These are phyloP conservation scores for Nycticorax nycticorax DNA, from an alignment of 2,113 vertebrate species.

Conservation along the genomic window DNA sequence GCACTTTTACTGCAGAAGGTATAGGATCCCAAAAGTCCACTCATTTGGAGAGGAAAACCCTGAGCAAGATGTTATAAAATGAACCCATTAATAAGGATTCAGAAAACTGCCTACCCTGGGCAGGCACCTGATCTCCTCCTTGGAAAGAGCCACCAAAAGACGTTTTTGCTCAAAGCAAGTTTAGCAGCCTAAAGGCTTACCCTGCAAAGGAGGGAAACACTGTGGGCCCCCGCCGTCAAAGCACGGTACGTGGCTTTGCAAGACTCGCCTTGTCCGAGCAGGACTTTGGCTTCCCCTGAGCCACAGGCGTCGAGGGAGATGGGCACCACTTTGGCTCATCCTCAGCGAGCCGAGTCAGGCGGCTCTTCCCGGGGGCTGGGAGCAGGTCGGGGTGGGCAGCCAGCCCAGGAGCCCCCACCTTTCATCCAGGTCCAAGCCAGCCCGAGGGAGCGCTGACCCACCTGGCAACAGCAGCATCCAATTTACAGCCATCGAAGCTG, in stretches of 20 bases:
- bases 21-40: neutral
- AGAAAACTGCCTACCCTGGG: neutral
- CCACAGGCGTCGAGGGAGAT: neutral
- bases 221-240: fast-evolving
- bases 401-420: neutral
- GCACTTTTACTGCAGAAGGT: neutral
- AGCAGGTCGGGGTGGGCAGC: neutral
- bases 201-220: neutral
- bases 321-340: neutral
- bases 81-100: neutral
- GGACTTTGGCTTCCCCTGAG: neutral
- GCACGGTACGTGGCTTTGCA: fast-evolving
- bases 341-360: neutral
- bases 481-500: neutral
- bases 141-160: neutral
- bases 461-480: fast-evolving
- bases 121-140: neutral
- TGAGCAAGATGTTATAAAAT: neutral
- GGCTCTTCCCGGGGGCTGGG: neutral
- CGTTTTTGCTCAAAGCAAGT: neutral
- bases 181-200: neutral
- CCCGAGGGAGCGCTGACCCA: fast-evolving
- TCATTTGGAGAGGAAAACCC: neutral
- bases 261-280: neutral
- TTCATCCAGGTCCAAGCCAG: neutral